Percentiles rank a stretch among this genome's conserved stretches.
Evolutionary conservation across 1,140 invertebrate genomes (phyloP).

Genomic region (Brachionus rotundiformis): DNA sequence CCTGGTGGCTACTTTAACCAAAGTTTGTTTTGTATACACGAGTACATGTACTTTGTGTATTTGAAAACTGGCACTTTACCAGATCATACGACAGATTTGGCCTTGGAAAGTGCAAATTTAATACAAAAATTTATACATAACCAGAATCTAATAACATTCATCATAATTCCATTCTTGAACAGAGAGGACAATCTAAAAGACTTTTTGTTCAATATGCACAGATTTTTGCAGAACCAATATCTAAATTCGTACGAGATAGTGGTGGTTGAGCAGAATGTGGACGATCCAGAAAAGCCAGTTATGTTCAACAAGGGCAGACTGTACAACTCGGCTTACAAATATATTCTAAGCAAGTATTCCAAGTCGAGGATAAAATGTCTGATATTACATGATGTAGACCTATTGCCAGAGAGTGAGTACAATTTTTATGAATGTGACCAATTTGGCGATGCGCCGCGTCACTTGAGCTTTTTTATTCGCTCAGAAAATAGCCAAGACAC

Average conservation of each 20-base stretch:
- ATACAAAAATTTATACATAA: background rate
- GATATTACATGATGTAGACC: conserved; percentile 76
- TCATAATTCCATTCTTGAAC: conserved; percentile 24
- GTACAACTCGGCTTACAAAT: conserved; percentile 88
- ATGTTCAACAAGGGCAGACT: conserved; percentile 85
- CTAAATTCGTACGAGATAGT: conserved; percentile 23
- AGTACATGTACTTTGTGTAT: background rate
- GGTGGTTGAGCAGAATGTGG: conserved; percentile 16
- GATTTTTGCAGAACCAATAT: conserved; percentile 7
- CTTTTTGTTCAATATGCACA: conserved; percentile 40
- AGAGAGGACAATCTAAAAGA: conserved; percentile 5
- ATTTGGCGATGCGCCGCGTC: background rate
- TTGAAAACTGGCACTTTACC: background rate
- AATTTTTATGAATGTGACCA: conserved; percentile 45
- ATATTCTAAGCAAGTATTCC: conserved; percentile 69
- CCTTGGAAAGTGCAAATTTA: background rate
- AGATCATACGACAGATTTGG: background rate
- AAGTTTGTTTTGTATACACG: background rate
- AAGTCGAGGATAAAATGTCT: conserved; percentile 74
- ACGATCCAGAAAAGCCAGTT: background rate
- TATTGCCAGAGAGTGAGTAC: conserved; percentile 23
- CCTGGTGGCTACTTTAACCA: background rate
- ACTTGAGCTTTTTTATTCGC: conserved; percentile 21
- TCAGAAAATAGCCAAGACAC: background rate
- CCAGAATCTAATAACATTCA: background rate